A percentile compares a stretch with the other conserved stretches of the same genome.
Evolutionary conservation across 2,888 invertebrate species (phyloP).

Genomic region (Caenorhabditis sp.): DNA sequence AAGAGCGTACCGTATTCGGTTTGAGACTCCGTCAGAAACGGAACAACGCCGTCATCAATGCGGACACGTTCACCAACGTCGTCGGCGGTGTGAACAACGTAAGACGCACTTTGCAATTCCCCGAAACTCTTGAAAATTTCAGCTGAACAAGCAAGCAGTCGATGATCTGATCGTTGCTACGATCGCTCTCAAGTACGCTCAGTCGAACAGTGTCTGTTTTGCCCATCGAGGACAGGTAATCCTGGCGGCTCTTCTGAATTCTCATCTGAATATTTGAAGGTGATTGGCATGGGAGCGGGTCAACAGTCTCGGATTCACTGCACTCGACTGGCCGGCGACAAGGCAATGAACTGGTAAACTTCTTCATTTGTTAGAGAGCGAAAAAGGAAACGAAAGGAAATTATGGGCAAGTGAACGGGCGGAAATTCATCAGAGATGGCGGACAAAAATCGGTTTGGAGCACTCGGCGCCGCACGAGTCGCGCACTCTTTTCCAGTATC

Average conservation of each 20-base stretch:
- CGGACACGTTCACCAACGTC: slow-evolving; percentile 87
- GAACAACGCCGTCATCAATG: slow-evolving; percentile 89
- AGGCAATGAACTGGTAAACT: slow-evolving; percentile 91
- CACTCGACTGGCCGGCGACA: slow-evolving; percentile 95
- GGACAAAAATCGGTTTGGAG: slow-evolving; percentile 55
- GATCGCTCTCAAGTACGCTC: slow-evolving; percentile 95
- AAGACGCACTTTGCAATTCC: too few relatives aligned
- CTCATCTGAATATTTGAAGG: slow-evolving; percentile 9
- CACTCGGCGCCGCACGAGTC: slow-evolving; percentile 63
- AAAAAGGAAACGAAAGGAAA: not conserved
- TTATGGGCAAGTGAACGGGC: not conserved
- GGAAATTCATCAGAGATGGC: slow-evolving; percentile 48
- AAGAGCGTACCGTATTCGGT: slow-evolving; percentile 89
- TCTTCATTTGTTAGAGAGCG: slow-evolving; percentile 38
- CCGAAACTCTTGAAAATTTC: too few relatives aligned
- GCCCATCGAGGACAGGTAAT: slow-evolving; percentile 88
- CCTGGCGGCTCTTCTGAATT: too few relatives aligned
- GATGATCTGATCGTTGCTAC: slow-evolving; percentile 95
- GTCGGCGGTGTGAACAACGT: slow-evolving; percentile 85
- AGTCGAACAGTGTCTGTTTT: slow-evolving; percentile 98
- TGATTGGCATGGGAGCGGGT: slow-evolving; percentile 93
- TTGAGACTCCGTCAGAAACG: slow-evolving; percentile 87
- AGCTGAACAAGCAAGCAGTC: slow-evolving; percentile 86
- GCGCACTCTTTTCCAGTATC: slow-evolving; percentile 65
- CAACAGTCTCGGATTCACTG: slow-evolving; percentile 99